Evolutionary conservation across 1,140 invertebrate genomes (phyloP), one percentile per base, ranked within the genome.

Genomic region (Diabrotica undecimpunctata): DNA sequence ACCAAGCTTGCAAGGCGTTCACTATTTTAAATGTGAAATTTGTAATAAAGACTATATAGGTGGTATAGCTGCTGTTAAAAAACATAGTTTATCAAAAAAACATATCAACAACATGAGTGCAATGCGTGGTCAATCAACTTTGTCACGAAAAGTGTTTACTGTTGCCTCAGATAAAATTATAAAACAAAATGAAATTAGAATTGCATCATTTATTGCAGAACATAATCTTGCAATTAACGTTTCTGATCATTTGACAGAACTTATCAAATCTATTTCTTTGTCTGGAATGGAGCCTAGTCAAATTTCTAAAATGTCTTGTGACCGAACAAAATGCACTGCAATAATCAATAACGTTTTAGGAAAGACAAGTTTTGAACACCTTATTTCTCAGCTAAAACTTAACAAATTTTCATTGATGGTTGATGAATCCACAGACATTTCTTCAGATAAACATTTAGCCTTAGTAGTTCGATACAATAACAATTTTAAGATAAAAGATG

Each of bases 401-500:
- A 39, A 39, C 52, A 25, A 38, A 25, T 65, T 59, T 59, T 58
- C 56, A 13, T 35, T 65, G 6, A 51, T 65, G 6, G 36, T 65
- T 5, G 63, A 65, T 14, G 63, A 65, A 59, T 52, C 38, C 8
- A 65, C 63, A 11, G 63, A 59, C 37, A 41, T 53, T 11, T 58
- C 55, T 5, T n/a, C 63, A 52, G 38, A 53, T 12, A 65, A 65
- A 51, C 46, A 50, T 50, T 51, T 61, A 25, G 59, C 46, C 10
- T 13, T 41, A 11, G 46, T 61, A 11, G 59, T 61, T 14, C 25
- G 41, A 61, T 58, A 39, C 12, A 12, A 2, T 58, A n/a, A 58
- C 2, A 12, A 39, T 66, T 69, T 66, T 58, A 57, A 67, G 25
- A 68, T 76, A 41, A 66, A 72, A 70, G 76, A 79, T 66, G 57